Conservation (phyloP, 1,140 invertebrate genomes). For the Pseudomyrmex sp. region DNA sequence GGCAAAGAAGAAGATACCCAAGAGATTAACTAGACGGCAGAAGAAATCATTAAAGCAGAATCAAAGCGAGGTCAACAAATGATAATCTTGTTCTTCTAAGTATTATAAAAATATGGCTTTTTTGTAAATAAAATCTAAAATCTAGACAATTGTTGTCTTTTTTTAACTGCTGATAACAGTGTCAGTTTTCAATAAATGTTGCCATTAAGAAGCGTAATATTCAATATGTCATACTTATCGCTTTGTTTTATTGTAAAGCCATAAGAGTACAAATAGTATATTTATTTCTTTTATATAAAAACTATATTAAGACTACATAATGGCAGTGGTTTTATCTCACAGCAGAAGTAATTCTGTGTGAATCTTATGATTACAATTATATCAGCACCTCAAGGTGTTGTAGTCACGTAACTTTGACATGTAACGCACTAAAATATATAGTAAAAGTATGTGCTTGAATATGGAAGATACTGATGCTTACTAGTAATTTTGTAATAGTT, state of each 20-base stretch:
- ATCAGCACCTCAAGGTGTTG: neutral
- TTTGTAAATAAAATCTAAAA: conserved; percentile 22
- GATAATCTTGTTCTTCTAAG: conserved; percentile 8
- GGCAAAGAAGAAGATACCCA: conserved; percentile 80
- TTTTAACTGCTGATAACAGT: neutral
- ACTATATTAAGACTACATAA: conserved; percentile 66
- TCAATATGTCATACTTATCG: neutral
- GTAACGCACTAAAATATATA: conserved; percentile 1
- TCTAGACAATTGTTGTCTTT: neutral
- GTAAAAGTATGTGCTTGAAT: neutral
- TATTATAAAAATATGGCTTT: conserved; percentile 9
- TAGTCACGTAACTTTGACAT: neutral
- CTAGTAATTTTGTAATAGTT: no score
- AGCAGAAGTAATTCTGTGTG: conserved; percentile 20
- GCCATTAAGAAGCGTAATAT: neutral
- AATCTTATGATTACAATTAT: conserved; percentile 49
- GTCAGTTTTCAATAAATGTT: no score
- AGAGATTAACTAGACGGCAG: conserved; percentile 79
- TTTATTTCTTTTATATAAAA: conserved; percentile 60
- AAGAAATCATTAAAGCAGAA: conserved; percentile 69
- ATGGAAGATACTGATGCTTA: no score
- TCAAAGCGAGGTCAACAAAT: neutral
- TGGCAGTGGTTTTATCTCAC: conserved; percentile 72
- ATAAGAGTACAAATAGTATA: conserved; percentile 60
- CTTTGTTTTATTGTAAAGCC: conserved; percentile 72